Percentiles rank a stretch among this genome's conserved stretches.
Conservation (phyloP, 2,113 vertebrate species). For the Daboia siamensis region DNA sequence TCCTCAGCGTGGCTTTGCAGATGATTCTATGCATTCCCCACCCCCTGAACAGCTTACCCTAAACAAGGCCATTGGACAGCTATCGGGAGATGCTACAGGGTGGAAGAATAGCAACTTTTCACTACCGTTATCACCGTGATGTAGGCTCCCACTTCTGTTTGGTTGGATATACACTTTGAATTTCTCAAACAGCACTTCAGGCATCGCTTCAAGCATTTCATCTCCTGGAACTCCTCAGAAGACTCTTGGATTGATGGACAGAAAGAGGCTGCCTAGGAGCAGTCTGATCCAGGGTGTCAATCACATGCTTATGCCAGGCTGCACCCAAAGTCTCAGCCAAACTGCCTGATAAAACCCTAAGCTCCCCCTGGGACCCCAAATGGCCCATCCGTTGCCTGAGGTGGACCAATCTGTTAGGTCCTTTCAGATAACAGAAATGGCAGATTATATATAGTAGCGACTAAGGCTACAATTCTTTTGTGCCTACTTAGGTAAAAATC, state of each 20-base stretch:
- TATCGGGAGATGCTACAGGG: background rate
- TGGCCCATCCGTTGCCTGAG: background rate
- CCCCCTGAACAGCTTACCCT: background rate
- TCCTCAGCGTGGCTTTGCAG: background rate
- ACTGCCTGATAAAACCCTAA: background rate
- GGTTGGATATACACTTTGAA: background rate
- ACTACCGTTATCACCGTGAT: background rate
- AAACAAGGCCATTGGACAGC: background rate
- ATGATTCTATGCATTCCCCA: background rate
- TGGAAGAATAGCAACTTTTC: background rate
- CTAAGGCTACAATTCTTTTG: background rate
- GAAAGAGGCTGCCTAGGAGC: background rate
- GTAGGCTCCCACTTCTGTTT: background rate
- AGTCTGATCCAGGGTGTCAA: background rate
- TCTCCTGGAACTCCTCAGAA: background rate
- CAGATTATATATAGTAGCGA: background rate
- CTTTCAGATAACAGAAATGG: background rate
- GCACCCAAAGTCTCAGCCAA: background rate
- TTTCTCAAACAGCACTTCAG: background rate
- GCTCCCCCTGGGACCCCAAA: background rate
- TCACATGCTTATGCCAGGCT: background rate
- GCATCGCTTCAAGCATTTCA: background rate
- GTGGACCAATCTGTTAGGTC: background rate
- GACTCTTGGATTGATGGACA: background rate
- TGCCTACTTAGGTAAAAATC: background rate